Conservation (phyloP, 2,797 vertebrate genomes). For the Pipistrellus nathusii region DNA sequence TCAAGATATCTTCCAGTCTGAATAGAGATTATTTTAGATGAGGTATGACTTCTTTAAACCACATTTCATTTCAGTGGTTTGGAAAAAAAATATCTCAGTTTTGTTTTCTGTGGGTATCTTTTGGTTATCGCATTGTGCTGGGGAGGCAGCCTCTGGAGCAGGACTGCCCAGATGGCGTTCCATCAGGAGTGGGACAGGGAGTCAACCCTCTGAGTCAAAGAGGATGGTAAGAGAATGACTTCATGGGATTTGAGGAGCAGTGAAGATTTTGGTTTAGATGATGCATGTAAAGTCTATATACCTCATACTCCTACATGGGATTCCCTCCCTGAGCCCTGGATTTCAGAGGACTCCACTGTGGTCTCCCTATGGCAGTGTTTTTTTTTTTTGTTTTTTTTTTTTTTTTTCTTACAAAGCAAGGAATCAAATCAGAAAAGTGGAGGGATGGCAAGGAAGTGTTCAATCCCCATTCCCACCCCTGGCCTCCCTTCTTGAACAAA, state of each 20-base stretch:
- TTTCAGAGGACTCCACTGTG: neutral
- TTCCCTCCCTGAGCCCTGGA: neutral
- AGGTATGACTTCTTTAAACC: neutral
- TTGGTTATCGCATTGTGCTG: neutral
- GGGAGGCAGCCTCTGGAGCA: neutral
- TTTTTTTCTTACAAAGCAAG: neutral
- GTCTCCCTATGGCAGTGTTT: neutral
- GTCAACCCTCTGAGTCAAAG: neutral
- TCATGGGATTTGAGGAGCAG: neutral
- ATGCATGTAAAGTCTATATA: neutral
- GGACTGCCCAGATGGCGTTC: neutral
- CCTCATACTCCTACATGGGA: neutral
- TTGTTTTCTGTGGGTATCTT: neutral
- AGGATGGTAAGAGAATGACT: neutral
- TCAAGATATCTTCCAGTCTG: neutral
- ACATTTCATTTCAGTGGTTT: slow-evolving; percentile 38
- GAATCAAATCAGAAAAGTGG: neutral
- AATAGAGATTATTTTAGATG: slow-evolving; percentile 29
- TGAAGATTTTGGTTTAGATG: neutral
- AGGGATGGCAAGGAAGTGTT: neutral
- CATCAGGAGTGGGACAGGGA: neutral
- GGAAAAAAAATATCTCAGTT: neutral
- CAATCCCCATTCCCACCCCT: neutral
- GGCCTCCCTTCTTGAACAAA: neutral
- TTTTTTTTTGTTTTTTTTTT: too few species aligned